Evolutionary conservation across 1,140 invertebrate species (phyloP), one percentile per base, ranked within the genome.

Genomic region (Drosophila auraria): DNA sequence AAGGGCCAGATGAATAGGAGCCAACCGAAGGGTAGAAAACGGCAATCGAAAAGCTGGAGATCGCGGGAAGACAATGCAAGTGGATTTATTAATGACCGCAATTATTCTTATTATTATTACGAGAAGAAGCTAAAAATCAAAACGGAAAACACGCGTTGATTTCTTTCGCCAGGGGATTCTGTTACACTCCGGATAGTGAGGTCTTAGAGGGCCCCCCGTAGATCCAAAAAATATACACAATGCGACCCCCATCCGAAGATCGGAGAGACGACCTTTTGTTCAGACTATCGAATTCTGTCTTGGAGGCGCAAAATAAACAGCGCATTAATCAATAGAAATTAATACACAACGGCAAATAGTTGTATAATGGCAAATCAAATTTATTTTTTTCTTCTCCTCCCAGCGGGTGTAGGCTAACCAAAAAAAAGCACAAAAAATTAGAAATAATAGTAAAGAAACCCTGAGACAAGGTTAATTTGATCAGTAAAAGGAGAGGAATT

Each of bases 21-120:
- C 38, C 51, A 53, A 15, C 38, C 33, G 33, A 30, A 44, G 36
- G 50, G 51, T 49, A 44, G 53, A 74, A 78, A 63, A 73, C 77
- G 72, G 50, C 74, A 62, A 78, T 63, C 74, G 58, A 59, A 74
- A 42, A 23, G 68, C 30, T 12, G 36, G 51, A 17, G 44, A 56
- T 77, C 40, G 49, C 33, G 45, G 42, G 47, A 79, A 89, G 82
- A 89, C 84, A 89, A 89, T 82, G 86, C 86, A 78, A 90, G 82
- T 90, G 81, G 84, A 84, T 89, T 89, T 89, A 89, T 89, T 89
- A 89, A 89, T 89, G 86, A 90, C 84, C 81, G 84, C 81, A 90
- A 89, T 89, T 89, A 90, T 89, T 89, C 84, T 89, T 89, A 90
- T 89, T 89, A 89, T 89, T 89, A 89, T 90, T 84, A 84, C 81